Conservation (phyloP, 2,797 vertebrate genomes). For the Xerus rutilus region DNA sequence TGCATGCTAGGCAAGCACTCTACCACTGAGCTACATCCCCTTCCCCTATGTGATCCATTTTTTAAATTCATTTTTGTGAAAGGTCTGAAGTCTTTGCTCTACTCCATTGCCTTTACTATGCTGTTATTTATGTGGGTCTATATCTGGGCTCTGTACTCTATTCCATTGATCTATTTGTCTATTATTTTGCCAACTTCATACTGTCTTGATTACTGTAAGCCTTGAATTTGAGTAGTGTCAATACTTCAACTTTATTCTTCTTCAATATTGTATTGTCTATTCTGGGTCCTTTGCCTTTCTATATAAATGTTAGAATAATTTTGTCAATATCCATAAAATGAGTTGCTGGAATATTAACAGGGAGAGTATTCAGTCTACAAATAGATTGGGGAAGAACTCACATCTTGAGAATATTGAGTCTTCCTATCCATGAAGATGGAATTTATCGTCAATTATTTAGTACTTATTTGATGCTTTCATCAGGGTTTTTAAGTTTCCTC, state of each 20-base stretch:
- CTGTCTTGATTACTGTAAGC: neutral
- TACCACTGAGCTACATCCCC: too few relatives aligned
- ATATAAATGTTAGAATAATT: neutral
- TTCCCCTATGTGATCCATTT: neutral
- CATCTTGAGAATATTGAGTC: neutral
- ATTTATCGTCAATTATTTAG: too few relatives aligned
- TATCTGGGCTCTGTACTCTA: neutral
- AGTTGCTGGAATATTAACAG: neutral
- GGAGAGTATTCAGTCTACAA: neutral
- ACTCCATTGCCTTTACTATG: neutral
- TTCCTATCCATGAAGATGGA: neutral
- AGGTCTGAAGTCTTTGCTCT: neutral
- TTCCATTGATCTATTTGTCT: neutral
- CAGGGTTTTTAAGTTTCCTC: neutral
- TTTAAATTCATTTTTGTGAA: neutral
- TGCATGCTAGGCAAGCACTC: too few relatives aligned
- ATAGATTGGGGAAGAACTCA: neutral
- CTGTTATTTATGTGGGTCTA: neutral
- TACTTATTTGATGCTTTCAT: neutral
- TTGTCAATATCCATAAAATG: neutral
- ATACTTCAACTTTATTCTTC: neutral
- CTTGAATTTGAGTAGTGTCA: neutral
- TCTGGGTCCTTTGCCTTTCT: neutral
- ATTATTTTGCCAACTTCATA: neutral
- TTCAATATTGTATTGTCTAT: neutral